Evolutionary conservation across 1,140 invertebrate species (phyloP).

Genomic region (Drosophila sechellia): DNA sequence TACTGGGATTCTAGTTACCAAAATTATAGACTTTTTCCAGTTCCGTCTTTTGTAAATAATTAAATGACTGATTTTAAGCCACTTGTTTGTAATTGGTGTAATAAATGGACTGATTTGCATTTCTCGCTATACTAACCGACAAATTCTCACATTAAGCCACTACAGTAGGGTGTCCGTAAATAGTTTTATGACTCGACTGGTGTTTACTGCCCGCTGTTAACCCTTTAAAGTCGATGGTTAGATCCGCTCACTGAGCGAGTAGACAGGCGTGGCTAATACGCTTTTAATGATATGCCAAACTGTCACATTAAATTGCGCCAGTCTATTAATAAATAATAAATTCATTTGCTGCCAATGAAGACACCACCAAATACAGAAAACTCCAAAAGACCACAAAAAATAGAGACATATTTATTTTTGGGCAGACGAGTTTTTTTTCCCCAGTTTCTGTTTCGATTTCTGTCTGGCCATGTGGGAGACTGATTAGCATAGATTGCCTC

Average conservation of each 20-base stretch:
- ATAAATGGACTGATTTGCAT: slow-evolving; percentile 6
- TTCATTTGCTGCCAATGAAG: slow-evolving; percentile 71
- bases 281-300: slow-evolving; percentile 77
- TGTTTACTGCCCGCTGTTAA: slow-evolving; percentile 20
- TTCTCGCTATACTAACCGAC: slow-evolving; percentile 1
- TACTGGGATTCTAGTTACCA: neutral
- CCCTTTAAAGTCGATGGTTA: slow-evolving; percentile 12
- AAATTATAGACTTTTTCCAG: neutral
- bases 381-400: slow-evolving; percentile 17
- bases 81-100: no score
- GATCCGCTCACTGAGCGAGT: neutral
- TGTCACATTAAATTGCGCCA: slow-evolving; percentile 78
- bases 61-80: neutral
- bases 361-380: slow-evolving; percentile 55
- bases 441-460: slow-evolving; percentile 22
- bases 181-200: slow-evolving; percentile 37
- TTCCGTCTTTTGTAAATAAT: neutral
- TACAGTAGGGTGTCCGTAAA: slow-evolving; percentile 24
- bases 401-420: slow-evolving; percentile 67
- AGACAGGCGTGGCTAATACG: slow-evolving; percentile 56
- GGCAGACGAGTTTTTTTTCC: slow-evolving; percentile 52
- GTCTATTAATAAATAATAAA: slow-evolving; percentile 81
- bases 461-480: slow-evolving; percentile 75
- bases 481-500: slow-evolving; percentile 70
- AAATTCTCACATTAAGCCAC: slow-evolving; percentile 35